Conservation (phyloP, 2,888 invertebrate genomes). For the Ectobius pallidus region DNA sequence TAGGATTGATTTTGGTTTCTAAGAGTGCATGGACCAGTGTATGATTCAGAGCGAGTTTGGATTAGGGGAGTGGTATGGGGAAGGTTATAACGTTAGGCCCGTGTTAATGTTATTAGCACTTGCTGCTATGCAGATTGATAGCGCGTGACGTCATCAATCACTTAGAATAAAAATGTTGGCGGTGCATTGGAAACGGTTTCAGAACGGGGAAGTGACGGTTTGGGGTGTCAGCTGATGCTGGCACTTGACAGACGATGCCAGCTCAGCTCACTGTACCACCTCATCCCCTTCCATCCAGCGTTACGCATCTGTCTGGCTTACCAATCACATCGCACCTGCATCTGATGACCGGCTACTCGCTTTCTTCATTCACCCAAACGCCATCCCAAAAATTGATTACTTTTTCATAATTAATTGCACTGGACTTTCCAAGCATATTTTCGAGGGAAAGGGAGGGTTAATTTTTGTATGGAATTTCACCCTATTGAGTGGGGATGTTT, state of each 20-base stretch:
- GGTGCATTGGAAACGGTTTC: slow-evolving; percentile 18
- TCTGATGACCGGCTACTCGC: background rate
- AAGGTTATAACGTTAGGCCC: background rate
- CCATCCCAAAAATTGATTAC: background rate
- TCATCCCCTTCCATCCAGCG: background rate
- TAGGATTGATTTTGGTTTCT: too few species aligned
- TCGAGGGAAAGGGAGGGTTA: background rate
- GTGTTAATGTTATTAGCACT: slow-evolving; percentile 32
- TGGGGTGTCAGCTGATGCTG: slow-evolving; percentile 29
- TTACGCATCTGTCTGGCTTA: background rate
- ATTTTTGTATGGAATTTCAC: background rate
- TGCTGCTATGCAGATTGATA: slow-evolving; percentile 36
- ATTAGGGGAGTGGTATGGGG: background rate
- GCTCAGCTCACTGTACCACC: too few species aligned
- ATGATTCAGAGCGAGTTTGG: too few species aligned
- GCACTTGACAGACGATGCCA: slow-evolving; percentile 37
- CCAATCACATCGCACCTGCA: slow-evolving; percentile 15
- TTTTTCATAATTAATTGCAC: slow-evolving; percentile 15
- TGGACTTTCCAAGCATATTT: background rate
- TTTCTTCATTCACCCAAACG: background rate
- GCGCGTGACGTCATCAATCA: slow-evolving; percentile 40
- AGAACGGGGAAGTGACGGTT: background rate
- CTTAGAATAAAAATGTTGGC: slow-evolving; percentile 23
- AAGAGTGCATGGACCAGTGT: too few species aligned
- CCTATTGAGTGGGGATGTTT: background rate